Conservation (phyloP, 2,888 invertebrate species). For the Rhagium mordax region DNA sequence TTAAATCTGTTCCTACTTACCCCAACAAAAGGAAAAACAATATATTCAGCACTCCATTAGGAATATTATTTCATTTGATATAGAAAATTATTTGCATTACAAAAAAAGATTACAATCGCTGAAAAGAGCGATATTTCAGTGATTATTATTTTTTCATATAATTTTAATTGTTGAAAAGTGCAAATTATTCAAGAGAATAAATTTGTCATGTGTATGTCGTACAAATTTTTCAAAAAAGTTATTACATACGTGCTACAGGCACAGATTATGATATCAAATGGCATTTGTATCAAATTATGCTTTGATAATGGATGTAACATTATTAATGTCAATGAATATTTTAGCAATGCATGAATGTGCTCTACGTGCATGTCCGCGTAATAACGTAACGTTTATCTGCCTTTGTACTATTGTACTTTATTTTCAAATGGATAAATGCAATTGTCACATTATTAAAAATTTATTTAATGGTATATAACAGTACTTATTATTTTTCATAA, state of each 20-base stretch:
- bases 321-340: slow-evolving; percentile 9
- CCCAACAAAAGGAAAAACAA: too few relatives aligned
- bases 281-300: slow-evolving; percentile 11
- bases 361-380: background rate
- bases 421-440: background rate
- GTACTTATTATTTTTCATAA: background rate
- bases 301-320: background rate
- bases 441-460: background rate
- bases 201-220: too few relatives aligned
- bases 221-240: background rate
- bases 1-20: too few relatives aligned
- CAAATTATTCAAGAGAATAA: too few relatives aligned
- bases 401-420: background rate
- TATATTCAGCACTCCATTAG: too few relatives aligned
- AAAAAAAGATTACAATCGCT: too few relatives aligned
- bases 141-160: too few relatives aligned
- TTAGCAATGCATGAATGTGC: background rate
- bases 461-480: background rate
- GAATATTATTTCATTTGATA: too few relatives aligned
- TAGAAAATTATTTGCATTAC: too few relatives aligned
- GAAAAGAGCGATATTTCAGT: too few relatives aligned
- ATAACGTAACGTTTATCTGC: background rate
- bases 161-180: too few relatives aligned
- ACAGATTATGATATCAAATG: background rate
- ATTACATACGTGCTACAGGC: background rate